Evolutionary conservation across 2,113 vertebrate species (phyloP), one percentile per base, ranked within the genome.

Genomic region (Plestiodon gilberti): DNA sequence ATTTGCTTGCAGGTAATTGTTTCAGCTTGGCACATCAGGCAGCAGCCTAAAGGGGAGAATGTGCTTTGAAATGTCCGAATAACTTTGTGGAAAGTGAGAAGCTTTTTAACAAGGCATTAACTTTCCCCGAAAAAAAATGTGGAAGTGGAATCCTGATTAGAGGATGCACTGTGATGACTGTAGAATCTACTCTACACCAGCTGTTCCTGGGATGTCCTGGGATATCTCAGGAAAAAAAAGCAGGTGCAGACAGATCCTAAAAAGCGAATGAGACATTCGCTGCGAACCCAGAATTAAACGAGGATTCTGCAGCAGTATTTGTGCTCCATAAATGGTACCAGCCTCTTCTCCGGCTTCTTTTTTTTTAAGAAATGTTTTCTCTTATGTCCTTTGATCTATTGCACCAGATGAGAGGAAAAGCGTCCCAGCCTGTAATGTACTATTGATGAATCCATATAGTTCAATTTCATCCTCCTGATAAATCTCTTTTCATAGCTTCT

Each of bases 331-430:
- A 92, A 75, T 83, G 65, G 73, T 84, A 33, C 86, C 89, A 82
- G 74, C 28, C 20, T 85, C 18, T 22, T 67, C 87, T 84, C 83
- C 92, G 69, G 55, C 43, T 84, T 89, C 74, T 48, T 8, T 48
- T 48, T 86, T 92, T 23, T 91, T 88, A 83, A 79, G 38, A 61
- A 71, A 25, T 30, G 13, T 69, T 10, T 28, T 84, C 89, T 91
- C 73, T 38, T 30, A 55, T 87, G 88, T 43, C 93, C 88, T 93
- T 90, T 92, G 92, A 94, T 90, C 91, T 94, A 38, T 48, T 67
- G 20, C 23, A 52, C 64, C 38, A 83, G 3, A 43, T 78, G 81
- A 65, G 18, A 82, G 52, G 86, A 89, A 73, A 93, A 88, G 9
- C 75, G 86, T 73, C 69, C 48, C 2, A 70, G 17, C 74, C 94